Conservation (phyloP, 1,140 invertebrate species). For the Ladona fulva region DNA sequence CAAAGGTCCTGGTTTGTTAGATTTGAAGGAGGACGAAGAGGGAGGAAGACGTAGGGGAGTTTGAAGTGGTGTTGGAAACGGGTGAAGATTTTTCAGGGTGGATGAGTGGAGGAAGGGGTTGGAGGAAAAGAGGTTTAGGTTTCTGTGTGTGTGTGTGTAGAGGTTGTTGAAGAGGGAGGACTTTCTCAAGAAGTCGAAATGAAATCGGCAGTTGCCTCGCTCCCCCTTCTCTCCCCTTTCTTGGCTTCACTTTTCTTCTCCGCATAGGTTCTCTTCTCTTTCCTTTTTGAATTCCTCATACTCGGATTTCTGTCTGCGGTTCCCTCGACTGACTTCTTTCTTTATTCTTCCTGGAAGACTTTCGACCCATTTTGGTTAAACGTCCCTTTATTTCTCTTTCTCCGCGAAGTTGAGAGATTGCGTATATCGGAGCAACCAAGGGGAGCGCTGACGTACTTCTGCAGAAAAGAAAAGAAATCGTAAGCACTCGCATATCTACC, state of each 20-base stretch:
- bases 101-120: neutral
- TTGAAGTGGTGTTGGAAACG: constrained; percentile 1
- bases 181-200: constrained; percentile 5
- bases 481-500: too few relatives aligned
- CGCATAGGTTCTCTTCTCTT: neutral
- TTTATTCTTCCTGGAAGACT: neutral
- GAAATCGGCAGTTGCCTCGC: constrained; percentile 1
- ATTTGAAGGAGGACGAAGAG: neutral
- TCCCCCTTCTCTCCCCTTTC: neutral
- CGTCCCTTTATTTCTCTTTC: too few relatives aligned
- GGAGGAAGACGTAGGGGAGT: neutral
- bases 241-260: neutral
- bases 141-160: neutral
- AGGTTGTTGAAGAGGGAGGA: neutral
- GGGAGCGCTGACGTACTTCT: too few relatives aligned
- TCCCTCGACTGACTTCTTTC: neutral
- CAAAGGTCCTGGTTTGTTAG: constrained; percentile 1
- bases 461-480: too few relatives aligned
- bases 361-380: too few relatives aligned
- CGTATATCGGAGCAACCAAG: too few relatives aligned
- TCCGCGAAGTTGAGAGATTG: too few relatives aligned
- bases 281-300: neutral
- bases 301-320: neutral
- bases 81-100: neutral
- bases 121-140: neutral